Percentiles rank a stretch among this genome's conserved stretches.
phyloP scores from a whole-genome alignment of 2,888 invertebrate genomes.

The Cheilosia impressa region DNA sequence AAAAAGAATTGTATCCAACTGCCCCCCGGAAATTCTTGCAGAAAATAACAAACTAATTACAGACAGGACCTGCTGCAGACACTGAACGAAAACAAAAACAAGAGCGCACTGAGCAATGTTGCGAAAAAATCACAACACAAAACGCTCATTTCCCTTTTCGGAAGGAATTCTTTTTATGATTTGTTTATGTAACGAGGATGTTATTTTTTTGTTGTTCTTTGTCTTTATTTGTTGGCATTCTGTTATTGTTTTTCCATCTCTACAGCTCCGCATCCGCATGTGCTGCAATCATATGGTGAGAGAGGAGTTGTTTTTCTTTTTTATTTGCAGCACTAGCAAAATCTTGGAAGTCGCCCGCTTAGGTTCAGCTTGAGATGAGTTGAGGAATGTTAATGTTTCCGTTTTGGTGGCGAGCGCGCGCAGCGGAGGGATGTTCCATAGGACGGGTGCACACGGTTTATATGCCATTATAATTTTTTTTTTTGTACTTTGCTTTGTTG shows the following conservation, averaged over 20 bases:
- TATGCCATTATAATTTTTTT: conserved; percentile 7
- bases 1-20: conserved; percentile 24
- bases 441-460: conserved; percentile 48
- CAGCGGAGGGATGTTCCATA: conserved; percentile 24
- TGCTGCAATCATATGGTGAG: conserved; percentile 63
- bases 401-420: conserved; percentile 24
- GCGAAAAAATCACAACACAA: conserved; percentile 43
- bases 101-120: conserved; percentile 15
- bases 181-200: conserved; percentile 70
- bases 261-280: conserved; percentile 58
- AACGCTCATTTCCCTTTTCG: conserved; percentile 73
- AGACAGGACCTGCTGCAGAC: conserved; percentile 32
- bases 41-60: conserved; percentile 54
- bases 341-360: conserved; percentile 68
- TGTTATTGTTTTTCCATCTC: conserved; percentile 71
- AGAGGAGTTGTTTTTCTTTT: conserved; percentile 13
- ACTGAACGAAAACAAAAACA: conserved; percentile 28
- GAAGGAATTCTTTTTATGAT: conserved; percentile 74
- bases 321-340: conserved; percentile 41
- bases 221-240: conserved; percentile 50
- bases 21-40: not conserved
- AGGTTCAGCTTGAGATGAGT: conserved; percentile 68
- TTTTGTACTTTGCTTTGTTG: conserved; percentile 26
- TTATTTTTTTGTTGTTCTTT: conserved; percentile 45
- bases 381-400: conserved; percentile 74